Base-by-base conservation (phyloP, 2,888 invertebrate species). In the Epirrhoe alternata region DNA sequence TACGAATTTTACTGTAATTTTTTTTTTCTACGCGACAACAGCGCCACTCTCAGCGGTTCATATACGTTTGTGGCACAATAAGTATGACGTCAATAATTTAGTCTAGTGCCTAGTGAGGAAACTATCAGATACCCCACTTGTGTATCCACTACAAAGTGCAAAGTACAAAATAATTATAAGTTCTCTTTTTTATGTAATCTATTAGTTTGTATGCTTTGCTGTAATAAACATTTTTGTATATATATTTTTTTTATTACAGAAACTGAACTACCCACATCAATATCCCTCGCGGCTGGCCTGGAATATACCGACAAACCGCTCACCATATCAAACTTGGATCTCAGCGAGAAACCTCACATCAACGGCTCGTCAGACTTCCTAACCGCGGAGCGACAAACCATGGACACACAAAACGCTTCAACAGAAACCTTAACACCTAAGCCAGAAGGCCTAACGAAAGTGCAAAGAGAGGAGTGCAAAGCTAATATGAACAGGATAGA, bases 401-500 rank as follows among this genome's bases (percentile, higher is more conserved):
- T 81, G n/a, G 82, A 86, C 42, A 74, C 38, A 1, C 56, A 76
- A 2, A 84, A 86, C 53, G 77, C 70, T 0, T 82, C 83, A 0
- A 60, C 74, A 0, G 86, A 86, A 1, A 81, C 85, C 0, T 56
- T 83, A 24, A 79, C 81, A 0, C 79, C 79, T 1, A 66, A 66
- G 51, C 50, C 54, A 0, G 66, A 66, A 17, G 71, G 49, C 16
- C 42, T 78, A 1, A 63, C 75, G 0, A 83, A 81, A 54, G 72
- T 80, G 0, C 71, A 80, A 0, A 63, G 75, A 12, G 88, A 90
- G 4, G 92, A 92, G 5, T 78, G 88, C 0, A 93, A 93, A 72
- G 94, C 94, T 1, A 94, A 93, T 62, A 93, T 94, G 74, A 94
- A 93, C 59, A 84, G 94, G 62, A 92, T 94, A 66, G 93, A 93